These are phyloP conservation scores for Pollenia amentaria DNA, from an alignment of 2,888 invertebrate species.

Conservation along the genomic window DNA sequence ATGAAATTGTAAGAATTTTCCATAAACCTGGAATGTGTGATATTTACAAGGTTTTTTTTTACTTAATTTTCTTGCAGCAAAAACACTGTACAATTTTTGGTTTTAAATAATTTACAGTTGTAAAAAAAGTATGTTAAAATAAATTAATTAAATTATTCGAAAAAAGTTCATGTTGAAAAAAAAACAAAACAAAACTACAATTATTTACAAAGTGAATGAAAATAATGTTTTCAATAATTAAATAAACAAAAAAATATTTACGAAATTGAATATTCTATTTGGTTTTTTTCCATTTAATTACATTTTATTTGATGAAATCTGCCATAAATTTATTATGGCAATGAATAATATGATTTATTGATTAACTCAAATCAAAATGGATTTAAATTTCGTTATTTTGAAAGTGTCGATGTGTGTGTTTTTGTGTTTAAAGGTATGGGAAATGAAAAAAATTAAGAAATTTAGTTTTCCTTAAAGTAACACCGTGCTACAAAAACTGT, in stretches of 20 bases:
- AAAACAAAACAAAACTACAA: conserved; percentile 74
- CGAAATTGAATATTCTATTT: conserved; percentile 2
- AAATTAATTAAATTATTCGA: conserved; percentile 10
- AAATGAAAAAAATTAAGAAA: not conserved
- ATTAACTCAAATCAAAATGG: conserved; percentile 11
- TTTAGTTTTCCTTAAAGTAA: not conserved
- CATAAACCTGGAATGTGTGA: conserved; percentile 67
- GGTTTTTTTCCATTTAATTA: conserved; percentile 36
- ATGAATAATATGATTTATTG: conserved; percentile 22
- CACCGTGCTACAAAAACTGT: no score
- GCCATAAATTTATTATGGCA: conserved; percentile 12
- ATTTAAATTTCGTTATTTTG: not conserved
- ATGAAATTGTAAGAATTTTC: conserved; percentile 31
- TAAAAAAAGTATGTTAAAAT: conserved; percentile 35
- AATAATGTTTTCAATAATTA: conserved; percentile 14
- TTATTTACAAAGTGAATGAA: conserved; percentile 74
- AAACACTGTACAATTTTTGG: conserved; percentile 37
- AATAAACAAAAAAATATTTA: conserved; percentile 28
- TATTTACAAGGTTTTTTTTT: conserved; percentile 75
- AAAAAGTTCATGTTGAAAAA: conserved; percentile 2
- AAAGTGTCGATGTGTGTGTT: conserved; percentile 13
- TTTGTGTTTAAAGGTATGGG: conserved; percentile 17
- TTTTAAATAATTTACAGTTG: conserved; percentile 67
- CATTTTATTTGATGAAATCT: conserved; percentile 19
- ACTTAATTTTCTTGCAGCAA: not conserved